Evolutionary conservation across 1,140 invertebrate genomes (phyloP).

Genomic region (Wiebesia pumilae): DNA sequence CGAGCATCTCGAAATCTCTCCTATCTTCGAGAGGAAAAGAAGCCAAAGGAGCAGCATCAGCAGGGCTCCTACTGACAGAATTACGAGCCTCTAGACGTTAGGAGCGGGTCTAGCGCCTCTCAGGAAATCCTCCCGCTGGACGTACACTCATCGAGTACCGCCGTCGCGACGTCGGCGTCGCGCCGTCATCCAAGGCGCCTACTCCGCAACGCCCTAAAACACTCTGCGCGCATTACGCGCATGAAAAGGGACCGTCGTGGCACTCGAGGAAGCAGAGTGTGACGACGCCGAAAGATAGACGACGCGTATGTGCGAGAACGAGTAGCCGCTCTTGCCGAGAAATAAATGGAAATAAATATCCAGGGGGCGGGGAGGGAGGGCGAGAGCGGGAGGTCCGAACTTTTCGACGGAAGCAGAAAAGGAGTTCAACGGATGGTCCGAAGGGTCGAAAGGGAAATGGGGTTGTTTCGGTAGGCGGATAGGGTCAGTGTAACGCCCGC

Average conservation of each 20-base stretch:
- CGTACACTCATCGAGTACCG: too few relatives aligned
- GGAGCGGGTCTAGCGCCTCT: too few relatives aligned
- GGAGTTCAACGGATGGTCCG: neutral
- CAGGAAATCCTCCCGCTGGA: conserved; percentile 26
- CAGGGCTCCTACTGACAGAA: neutral
- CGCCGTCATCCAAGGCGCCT: neutral
- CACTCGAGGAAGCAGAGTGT: conserved; percentile 22
- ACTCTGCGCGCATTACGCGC: neutral
- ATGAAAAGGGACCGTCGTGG: neutral
- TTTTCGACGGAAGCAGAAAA: conserved; percentile 15
- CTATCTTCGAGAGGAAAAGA: too few relatives aligned
- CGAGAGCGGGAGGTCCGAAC: neutral
- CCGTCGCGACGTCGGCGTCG: too few relatives aligned
- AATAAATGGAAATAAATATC: conserved; percentile 46
- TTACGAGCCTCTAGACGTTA: neutral
- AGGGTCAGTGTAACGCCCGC: conserved; percentile 26
- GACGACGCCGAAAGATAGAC: neutral
- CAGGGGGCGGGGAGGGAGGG: too few relatives aligned
- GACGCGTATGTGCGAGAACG: neutral
- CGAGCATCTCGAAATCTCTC: neutral
- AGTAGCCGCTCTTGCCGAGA: neutral
- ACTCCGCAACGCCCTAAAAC: neutral
- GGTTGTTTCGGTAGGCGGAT: conserved; percentile 56
- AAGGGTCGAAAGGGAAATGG: conserved; percentile 54
- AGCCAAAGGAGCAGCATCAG: neutral